Evolutionary conservation across 2,113 vertebrate species (phyloP).

Genomic region (Bubo scandiacus): DNA sequence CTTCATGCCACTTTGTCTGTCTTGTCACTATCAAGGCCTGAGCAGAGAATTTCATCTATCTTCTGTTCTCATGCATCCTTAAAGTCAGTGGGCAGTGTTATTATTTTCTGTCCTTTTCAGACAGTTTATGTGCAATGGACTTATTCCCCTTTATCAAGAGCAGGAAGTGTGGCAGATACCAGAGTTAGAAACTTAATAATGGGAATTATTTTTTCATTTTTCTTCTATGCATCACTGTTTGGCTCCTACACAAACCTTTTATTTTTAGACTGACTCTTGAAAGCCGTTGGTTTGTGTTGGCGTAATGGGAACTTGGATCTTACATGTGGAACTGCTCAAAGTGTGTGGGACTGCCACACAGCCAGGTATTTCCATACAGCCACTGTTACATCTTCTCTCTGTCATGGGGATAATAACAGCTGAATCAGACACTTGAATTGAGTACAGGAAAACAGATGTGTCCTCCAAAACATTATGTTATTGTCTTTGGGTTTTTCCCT

Average conservation of each 20-base stretch:
- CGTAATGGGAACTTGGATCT: background rate
- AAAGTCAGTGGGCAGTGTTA: accelerated
- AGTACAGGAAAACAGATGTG: slow-evolving; percentile 43
- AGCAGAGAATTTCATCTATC: background rate
- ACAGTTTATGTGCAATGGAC: background rate
- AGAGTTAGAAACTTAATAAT: background rate
- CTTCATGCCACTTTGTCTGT: background rate
- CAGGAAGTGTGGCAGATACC: background rate
- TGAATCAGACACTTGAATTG: slow-evolving; percentile 37
- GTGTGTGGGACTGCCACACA: background rate
- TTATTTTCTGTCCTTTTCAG: background rate
- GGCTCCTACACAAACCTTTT: background rate
- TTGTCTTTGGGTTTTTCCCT: slow-evolving; percentile 34
- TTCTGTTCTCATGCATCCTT: background rate
- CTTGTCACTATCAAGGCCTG: background rate
- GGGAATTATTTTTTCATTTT: background rate
- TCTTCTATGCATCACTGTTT: background rate
- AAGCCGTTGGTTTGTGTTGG: background rate
- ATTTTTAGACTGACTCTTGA: background rate
- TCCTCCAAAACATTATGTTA: background rate
- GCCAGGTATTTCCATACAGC: background rate
- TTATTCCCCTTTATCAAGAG: background rate
- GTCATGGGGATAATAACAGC: background rate
- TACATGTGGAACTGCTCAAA: background rate
- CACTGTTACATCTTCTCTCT: background rate